Conservation (phyloP, 64 coral and sea anemone genomes). For the Porites lutea region DNA sequence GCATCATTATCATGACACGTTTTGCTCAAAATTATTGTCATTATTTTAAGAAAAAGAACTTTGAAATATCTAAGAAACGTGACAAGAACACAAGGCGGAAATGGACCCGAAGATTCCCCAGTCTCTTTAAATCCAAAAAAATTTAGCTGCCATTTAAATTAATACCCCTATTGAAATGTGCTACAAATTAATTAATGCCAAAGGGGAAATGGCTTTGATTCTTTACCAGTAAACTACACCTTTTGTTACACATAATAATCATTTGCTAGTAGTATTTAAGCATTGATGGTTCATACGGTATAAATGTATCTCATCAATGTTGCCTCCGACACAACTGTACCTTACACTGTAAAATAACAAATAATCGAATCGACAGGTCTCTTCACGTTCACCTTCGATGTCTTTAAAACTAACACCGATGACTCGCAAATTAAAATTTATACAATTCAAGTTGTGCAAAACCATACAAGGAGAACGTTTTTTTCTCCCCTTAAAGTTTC, state of each 20-base stretch:
- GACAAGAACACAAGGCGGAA: neutral
- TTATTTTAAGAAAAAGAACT: neutral
- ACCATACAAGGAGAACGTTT: neutral
- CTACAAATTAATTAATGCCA: neutral
- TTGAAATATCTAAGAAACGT: neutral
- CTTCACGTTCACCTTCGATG: neutral
- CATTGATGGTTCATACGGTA: too few species aligned
- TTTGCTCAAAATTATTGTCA: too few species aligned
- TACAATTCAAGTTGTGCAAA: neutral
- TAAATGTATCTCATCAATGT: too few species aligned
- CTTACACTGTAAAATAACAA: neutral
- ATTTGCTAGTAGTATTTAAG: too few species aligned
- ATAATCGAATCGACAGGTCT: neutral
- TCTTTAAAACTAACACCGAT: neutral
- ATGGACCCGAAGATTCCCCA: neutral
- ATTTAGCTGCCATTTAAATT: neutral
- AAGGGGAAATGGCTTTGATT: neutral
- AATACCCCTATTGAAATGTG: neutral
- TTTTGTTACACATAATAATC: too few species aligned
- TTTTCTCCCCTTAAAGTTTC: neutral
- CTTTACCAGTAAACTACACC: neutral
- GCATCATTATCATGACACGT: neutral
- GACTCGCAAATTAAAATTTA: slow-evolving; percentile 5
- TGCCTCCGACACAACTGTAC: too few species aligned
- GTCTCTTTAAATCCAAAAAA: neutral